Evolutionary conservation across 2,888 invertebrate species (phyloP).

Genomic region (Lordiphosa andalusiaca): DNA sequence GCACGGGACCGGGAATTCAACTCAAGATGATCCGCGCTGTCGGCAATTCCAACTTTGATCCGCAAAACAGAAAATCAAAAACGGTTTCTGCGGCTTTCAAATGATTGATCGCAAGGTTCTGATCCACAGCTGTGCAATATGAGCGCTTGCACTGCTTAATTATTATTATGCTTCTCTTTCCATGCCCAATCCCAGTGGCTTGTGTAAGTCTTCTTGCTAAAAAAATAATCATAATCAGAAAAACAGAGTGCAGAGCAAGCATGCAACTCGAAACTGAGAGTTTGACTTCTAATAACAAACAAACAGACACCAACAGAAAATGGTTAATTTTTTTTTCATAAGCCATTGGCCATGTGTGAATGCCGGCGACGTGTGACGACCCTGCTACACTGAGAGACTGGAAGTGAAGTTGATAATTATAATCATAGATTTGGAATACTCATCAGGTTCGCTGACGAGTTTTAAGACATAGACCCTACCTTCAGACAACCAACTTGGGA

Average conservation of each 20-base stretch:
- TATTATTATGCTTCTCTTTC: too few relatives aligned
- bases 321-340: slow-evolving; percentile 22
- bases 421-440: too few relatives aligned
- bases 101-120: slow-evolving; percentile 12
- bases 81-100: not conserved
- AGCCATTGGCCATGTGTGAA: slow-evolving; percentile 35
- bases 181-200: not conserved
- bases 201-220: too few relatives aligned
- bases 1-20: slow-evolving; percentile 26
- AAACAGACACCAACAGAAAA: slow-evolving; percentile 15
- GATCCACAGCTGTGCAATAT: too few relatives aligned
- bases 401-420: too few relatives aligned
- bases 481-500: too few relatives aligned
- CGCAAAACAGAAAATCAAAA: slow-evolving; percentile 2
- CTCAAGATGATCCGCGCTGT: slow-evolving; percentile 28
- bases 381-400: slow-evolving; percentile 12
- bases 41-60: slow-evolving; percentile 58
- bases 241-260: slow-evolving; percentile 58
- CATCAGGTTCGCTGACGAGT: too few relatives aligned
- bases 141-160: too few relatives aligned
- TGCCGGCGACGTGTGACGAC: slow-evolving; percentile 37
- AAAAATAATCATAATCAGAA: not conserved
- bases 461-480: too few relatives aligned
- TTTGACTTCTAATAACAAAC: slow-evolving; percentile 37
- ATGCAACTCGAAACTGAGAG: slow-evolving; percentile 45